phyloP scores from a whole-genome alignment of 2,888 invertebrate genomes.

The Rapana venosa region DNA sequence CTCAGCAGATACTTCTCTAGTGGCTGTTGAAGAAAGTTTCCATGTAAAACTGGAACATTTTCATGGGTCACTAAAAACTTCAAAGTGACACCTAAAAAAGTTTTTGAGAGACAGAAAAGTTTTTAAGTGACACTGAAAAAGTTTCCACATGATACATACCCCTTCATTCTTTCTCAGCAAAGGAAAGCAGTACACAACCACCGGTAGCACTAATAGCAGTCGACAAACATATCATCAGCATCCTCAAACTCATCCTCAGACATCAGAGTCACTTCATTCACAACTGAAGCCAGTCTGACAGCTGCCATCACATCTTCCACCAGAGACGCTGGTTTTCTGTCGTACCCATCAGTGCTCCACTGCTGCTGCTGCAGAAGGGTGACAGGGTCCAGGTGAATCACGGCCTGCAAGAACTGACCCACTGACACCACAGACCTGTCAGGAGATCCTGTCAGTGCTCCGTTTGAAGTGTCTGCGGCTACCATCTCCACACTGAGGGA shows the following conservation, averaged over 20 bases:
- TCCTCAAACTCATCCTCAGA: slow-evolving; percentile 45
- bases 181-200: too few species aligned
- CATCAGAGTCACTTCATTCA: slow-evolving; percentile 1
- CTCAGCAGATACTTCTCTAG: too few species aligned
- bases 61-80: too few species aligned
- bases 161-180: too few species aligned
- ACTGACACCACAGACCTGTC: neutral
- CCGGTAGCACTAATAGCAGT: slow-evolving; percentile 51
- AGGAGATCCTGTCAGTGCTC: neutral
- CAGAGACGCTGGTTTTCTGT: slow-evolving; percentile 52
- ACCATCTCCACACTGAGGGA: neutral
- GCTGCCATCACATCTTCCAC: slow-evolving; percentile 58
- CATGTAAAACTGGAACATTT: too few species aligned
- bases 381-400: slow-evolving; percentile 37
- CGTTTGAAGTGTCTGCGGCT: neutral
- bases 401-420: neutral
- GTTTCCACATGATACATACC: too few species aligned
- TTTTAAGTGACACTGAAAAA: too few species aligned
- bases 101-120: too few species aligned
- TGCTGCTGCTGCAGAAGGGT: slow-evolving; percentile 16
- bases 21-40: too few species aligned
- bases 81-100: too few species aligned
- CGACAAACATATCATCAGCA: slow-evolving; percentile 55
- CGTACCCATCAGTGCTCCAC: slow-evolving; percentile 53
- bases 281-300: neutral